Conservation (phyloP, 2,888 invertebrate genomes). For the Loripinus fragilis region DNA sequence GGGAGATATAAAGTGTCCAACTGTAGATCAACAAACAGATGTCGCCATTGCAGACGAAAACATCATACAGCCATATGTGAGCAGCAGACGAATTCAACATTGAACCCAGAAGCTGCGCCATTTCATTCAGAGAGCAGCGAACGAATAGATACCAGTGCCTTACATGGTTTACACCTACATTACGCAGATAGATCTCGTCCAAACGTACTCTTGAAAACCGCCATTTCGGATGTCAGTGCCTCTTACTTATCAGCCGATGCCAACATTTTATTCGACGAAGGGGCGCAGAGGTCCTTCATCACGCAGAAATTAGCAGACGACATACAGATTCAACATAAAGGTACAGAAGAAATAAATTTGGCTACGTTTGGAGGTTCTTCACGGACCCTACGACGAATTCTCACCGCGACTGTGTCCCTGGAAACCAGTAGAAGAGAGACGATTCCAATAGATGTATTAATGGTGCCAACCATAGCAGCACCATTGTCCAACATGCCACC, state of each 20-base stretch:
- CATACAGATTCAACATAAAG: background rate
- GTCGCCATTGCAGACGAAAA: constrained; percentile 1
- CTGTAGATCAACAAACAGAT: constrained; percentile 14
- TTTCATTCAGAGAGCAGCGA: constrained; percentile 17
- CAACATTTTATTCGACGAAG: constrained; percentile 50
- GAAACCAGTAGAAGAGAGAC: constrained; percentile 17
- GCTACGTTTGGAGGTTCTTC: background rate
- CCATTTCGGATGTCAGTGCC: constrained; percentile 28
- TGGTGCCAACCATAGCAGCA: constrained; percentile 43
- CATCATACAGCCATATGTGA: too few species aligned
- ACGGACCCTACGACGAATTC: background rate
- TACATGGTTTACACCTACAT: too few species aligned
- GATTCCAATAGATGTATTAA: constrained; percentile 38
- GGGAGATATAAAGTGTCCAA: background rate
- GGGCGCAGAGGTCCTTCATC: constrained; percentile 17
- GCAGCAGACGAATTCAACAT: too few species aligned
- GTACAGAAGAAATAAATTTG: background rate
- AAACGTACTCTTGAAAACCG: too few species aligned
- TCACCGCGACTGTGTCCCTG: constrained; percentile 23
- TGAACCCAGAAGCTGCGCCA: too few species aligned
- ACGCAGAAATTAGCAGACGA: constrained; percentile 4
- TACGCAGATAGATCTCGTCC: too few species aligned
- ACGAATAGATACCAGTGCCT: background rate
- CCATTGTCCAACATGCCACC: constrained; percentile 16
- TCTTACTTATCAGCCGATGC: background rate